These are phyloP conservation scores for Callaeas wilsoni DNA, from an alignment of 2,113 vertebrate species.

Conservation along the genomic window DNA sequence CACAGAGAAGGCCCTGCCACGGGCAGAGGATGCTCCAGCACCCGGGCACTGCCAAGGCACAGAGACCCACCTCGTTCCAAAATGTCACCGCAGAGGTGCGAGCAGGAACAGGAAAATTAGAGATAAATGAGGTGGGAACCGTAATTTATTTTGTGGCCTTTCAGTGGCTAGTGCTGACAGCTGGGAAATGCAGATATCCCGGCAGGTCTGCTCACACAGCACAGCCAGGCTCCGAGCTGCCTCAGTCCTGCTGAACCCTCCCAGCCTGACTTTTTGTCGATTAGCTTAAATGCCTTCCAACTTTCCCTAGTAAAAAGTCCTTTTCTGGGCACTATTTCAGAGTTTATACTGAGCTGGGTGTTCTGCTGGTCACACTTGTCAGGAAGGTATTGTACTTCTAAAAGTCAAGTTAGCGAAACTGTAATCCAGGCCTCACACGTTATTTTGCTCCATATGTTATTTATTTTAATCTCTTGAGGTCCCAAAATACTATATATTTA, in stretches of 20 bases:
- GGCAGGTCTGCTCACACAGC: not conserved
- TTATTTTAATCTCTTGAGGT: not conserved
- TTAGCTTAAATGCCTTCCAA: not conserved
- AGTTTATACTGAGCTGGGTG: not conserved
- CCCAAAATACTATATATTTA: not conserved
- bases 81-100: fast-evolving
- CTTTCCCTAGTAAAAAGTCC: not conserved
- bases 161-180: not conserved
- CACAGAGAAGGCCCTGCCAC: fast-evolving
- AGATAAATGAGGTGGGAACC: not conserved
- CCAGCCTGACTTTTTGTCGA: not conserved
- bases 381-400: not conserved
- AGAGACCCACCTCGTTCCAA: fast-evolving
- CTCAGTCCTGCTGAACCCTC: not conserved
- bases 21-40: not conserved
- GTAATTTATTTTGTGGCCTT: not conserved
- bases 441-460: slow-evolving; percentile 2
- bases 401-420: not conserved
- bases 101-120: not conserved
- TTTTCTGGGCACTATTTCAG: not conserved
- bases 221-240: not conserved
- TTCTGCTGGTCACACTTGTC: not conserved
- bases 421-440: not conserved
- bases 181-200: not conserved
- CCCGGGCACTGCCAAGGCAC: fast-evolving